Percentiles rank a stretch among this genome's conserved stretches.
phyloP scores from a whole-genome alignment of 2,888 invertebrate species.

The Vandiemenella viatica region DNA sequence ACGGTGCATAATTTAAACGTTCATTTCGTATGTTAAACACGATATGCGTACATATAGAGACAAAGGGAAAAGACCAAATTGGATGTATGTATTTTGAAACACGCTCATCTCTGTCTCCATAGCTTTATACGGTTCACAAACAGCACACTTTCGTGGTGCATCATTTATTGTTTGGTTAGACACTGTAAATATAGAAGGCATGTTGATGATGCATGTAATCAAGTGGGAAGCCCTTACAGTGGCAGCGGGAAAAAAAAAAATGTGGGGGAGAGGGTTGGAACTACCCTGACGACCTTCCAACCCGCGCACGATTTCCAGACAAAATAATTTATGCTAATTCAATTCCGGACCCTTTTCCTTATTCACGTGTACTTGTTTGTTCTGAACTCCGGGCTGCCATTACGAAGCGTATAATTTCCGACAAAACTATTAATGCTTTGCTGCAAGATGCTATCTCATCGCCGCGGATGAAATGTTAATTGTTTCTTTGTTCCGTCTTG shows the following conservation, averaged over 20 bases:
- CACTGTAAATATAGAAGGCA: background rate
- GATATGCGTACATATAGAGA: conserved; percentile 6
- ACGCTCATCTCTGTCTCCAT: conserved; percentile 19
- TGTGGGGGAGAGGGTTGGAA: no score
- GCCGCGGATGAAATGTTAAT: background rate
- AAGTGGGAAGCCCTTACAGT: no score
- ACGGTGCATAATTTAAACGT: conserved; percentile 13
- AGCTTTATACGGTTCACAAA: background rate
- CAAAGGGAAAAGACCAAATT: conserved; percentile 11
- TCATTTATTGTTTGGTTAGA: background rate
- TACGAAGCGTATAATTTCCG: background rate
- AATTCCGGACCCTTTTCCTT: background rate
- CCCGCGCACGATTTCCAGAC: background rate
- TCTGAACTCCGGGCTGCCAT: background rate
- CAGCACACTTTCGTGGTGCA: background rate
- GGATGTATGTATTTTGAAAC: conserved; percentile 12
- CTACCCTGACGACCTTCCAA: no score
- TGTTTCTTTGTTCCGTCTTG: background rate
- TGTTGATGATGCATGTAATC: background rate
- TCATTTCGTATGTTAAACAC: conserved; percentile 15
- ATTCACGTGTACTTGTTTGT: background rate
- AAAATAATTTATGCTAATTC: background rate
- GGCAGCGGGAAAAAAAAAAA: no score
- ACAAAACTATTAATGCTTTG: background rate
- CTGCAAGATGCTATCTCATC: background rate